A percentile compares a stretch with the other conserved stretches of the same genome.
phyloP scores from a whole-genome alignment of 1,140 invertebrate species.

The Mizuhopecten yessoensis region DNA sequence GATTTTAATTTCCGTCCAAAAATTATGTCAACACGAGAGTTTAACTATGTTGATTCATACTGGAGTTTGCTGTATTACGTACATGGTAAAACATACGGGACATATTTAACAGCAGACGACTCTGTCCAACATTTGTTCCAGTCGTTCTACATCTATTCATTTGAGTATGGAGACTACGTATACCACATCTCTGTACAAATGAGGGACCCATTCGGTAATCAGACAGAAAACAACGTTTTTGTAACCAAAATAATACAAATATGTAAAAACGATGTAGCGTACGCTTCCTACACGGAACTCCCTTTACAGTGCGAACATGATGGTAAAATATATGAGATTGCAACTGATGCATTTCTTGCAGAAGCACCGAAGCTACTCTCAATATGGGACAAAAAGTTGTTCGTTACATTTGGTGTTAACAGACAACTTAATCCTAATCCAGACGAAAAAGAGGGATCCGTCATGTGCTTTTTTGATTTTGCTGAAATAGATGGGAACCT shows the following conservation, averaged over 20 bases:
- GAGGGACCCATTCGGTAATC: constrained; percentile 52
- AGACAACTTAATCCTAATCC: constrained; percentile 32
- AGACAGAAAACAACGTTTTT: constrained; percentile 50
- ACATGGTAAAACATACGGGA: background rate
- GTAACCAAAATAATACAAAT: constrained; percentile 61
- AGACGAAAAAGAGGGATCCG: constrained; percentile 45
- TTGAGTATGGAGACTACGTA: constrained; percentile 51
- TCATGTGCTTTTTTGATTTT: constrained; percentile 51
- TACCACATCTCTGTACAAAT: constrained; percentile 63
- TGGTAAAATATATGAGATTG: constrained; percentile 50
- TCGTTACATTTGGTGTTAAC: constrained; percentile 54
- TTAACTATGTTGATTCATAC: background rate
- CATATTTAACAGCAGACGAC: constrained; percentile 52
- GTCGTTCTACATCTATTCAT: constrained; percentile 62
- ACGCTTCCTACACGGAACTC: constrained; percentile 56
- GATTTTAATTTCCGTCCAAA: constrained; percentile 47
- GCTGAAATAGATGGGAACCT: constrained; percentile 43
- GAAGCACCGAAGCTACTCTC: background rate
- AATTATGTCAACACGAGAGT: constrained; percentile 52
- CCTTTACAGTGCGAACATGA: constrained; percentile 49
- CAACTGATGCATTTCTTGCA: constrained; percentile 48
- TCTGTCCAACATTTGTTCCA: constrained; percentile 44
- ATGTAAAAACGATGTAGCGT: constrained; percentile 57
- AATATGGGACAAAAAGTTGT: constrained; percentile 45
- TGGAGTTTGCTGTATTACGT: constrained; percentile 53